Conservation (phyloP, 2,797 vertebrate species). For the Pangasius mekongensis region DNA sequence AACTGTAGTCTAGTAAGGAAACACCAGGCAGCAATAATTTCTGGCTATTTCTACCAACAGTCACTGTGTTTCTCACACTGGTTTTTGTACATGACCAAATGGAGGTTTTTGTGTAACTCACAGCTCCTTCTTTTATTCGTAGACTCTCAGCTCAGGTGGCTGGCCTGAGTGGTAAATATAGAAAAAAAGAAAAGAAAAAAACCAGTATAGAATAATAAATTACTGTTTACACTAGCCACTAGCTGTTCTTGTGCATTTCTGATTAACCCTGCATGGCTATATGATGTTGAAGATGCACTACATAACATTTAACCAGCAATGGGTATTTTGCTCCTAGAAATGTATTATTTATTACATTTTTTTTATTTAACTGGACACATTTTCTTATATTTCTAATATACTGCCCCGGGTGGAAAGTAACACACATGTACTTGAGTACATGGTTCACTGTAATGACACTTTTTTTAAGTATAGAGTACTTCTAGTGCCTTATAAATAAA, state of each 20-base stretch:
- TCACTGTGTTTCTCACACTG: background rate
- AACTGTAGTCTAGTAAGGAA: slow-evolving; percentile 22
- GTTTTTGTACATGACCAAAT: slow-evolving; percentile 18
- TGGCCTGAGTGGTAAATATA: slow-evolving; percentile 15
- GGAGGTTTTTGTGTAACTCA: background rate
- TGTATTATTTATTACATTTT: background rate
- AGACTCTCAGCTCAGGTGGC: background rate
- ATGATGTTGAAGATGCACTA: background rate
- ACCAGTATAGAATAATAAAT: slow-evolving; percentile 20
- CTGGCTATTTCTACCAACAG: slow-evolving; percentile 29
- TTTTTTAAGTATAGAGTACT: background rate
- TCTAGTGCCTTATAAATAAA: background rate
- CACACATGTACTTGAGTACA: background rate
- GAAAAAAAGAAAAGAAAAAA: background rate
- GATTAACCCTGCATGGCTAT: slow-evolving; percentile 3
- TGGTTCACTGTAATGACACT: no score
- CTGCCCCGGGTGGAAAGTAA: background rate
- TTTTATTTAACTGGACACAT: background rate
- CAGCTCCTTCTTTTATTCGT: slow-evolving; percentile 4
- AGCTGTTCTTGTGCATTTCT: slow-evolving; percentile 21
- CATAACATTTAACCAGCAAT: background rate
- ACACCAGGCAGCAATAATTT: slow-evolving; percentile 36
- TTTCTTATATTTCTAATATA: background rate
- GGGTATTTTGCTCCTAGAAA: background rate
- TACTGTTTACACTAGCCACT: slow-evolving; percentile 2